phyloP scores from a whole-genome alignment of 2,113 vertebrate species.

The Alethe castanea region DNA sequence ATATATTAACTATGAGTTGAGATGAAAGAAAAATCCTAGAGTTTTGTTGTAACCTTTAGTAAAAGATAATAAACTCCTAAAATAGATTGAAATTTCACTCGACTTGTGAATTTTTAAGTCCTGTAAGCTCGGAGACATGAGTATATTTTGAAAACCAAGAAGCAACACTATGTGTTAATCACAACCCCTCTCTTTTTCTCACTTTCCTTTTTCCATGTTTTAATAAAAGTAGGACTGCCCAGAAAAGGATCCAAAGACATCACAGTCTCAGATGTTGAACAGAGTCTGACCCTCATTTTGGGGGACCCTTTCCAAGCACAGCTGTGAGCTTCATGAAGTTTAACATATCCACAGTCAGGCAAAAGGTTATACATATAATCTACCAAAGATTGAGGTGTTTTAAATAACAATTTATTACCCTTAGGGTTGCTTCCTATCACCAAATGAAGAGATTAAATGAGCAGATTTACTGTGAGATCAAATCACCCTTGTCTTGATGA shows the following conservation, averaged over 20 bases:
- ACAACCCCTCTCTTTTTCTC: rapidly evolving
- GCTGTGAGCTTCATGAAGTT: neutral
- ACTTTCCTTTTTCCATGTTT: neutral
- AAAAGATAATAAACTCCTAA: neutral
- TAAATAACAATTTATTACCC: neutral
- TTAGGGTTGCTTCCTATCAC: neutral
- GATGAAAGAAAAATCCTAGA: rapidly evolving
- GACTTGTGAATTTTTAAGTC: neutral
- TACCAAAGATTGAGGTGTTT: neutral
- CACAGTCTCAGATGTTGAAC: neutral
- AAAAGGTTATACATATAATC: neutral
- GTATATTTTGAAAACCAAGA: neutral
- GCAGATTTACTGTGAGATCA: neutral
- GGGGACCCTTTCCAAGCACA: neutral
- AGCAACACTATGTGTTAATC: neutral
- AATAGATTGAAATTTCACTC: neutral
- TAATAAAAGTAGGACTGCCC: neutral
- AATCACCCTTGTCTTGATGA: neutral
- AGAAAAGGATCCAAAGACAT: neutral
- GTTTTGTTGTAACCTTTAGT: neutral
- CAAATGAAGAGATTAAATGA: neutral
- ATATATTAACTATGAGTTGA: neutral
- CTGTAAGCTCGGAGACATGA: neutral
- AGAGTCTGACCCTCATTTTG: neutral
- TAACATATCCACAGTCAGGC: neutral